phyloP scores from a whole-genome alignment of 2,113 vertebrate genomes.

The Bubo blakistoni region DNA sequence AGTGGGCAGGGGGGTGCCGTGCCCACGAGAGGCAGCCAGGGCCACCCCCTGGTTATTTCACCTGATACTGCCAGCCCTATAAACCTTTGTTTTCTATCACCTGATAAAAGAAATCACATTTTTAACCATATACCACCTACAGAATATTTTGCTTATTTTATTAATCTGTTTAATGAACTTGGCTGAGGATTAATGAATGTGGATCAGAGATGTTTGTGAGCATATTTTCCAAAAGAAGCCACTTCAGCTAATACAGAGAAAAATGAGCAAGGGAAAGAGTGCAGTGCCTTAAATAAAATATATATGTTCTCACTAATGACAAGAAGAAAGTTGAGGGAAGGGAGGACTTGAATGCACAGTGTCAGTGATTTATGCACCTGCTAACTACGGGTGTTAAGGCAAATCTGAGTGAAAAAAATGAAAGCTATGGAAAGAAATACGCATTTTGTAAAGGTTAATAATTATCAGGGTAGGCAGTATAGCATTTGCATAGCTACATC shows the following conservation, averaged over 20 bases:
- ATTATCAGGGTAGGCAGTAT: neutral
- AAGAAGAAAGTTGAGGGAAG: neutral
- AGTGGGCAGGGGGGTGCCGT: neutral
- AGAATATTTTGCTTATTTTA: neutral
- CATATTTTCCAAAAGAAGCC: neutral
- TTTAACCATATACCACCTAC: neutral
- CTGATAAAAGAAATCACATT: neutral
- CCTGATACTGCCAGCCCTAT: neutral
- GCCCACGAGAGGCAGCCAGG: neutral
- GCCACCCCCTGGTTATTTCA: neutral
- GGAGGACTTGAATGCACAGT: neutral
- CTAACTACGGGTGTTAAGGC: neutral
- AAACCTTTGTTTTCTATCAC: neutral
- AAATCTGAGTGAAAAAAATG: neutral
- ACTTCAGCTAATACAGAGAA: neutral
- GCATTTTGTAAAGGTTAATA: neutral
- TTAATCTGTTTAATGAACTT: neutral
- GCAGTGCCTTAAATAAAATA: neutral
- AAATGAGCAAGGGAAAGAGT: neutral
- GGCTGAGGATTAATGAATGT: neutral
- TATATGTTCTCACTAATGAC: neutral
- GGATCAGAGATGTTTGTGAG: neutral
- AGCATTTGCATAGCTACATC: no score
- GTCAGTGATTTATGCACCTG: neutral
- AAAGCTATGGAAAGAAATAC: neutral